These are phyloP conservation scores for Dryoscopus gambensis DNA, from an alignment of 2,113 vertebrate genomes.

Conservation along the genomic window DNA sequence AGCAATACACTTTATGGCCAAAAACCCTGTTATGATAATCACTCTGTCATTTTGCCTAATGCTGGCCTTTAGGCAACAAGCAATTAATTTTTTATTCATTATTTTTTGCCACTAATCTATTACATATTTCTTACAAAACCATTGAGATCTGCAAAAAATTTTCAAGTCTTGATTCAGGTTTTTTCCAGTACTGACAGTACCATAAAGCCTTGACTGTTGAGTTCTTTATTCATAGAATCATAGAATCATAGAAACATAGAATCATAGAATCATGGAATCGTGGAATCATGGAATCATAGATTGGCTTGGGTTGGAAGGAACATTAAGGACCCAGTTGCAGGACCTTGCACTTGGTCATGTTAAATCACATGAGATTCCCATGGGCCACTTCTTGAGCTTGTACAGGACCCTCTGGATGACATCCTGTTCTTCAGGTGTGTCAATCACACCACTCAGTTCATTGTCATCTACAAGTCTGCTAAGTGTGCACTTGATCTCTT, in stretches of 20 bases:
- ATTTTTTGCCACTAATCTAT: not conserved
- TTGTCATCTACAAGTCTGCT: not conserved
- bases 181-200: not conserved
- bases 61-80: not conserved
- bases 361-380: not conserved
- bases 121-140: not conserved
- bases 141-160: not conserved
- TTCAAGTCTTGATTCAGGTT: not conserved
- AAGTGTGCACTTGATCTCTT: fast-evolving
- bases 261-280: not conserved
- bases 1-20: not conserved
- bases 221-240: not conserved
- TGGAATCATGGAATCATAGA: not conserved
- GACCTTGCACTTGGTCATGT: not conserved
- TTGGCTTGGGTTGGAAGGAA: not conserved
- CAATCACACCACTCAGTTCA: not conserved
- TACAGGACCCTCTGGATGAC: not conserved
- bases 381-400: not conserved
- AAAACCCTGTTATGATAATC: not conserved
- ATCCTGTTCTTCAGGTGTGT: not conserved
- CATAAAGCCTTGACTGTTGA: not conserved
- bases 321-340: not conserved
- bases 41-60: not conserved
- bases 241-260: not conserved
- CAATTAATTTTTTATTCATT: not conserved